These are phyloP conservation scores for Garra rufa DNA, from an alignment of 2,113 vertebrate genomes.

Conservation along the genomic window DNA sequence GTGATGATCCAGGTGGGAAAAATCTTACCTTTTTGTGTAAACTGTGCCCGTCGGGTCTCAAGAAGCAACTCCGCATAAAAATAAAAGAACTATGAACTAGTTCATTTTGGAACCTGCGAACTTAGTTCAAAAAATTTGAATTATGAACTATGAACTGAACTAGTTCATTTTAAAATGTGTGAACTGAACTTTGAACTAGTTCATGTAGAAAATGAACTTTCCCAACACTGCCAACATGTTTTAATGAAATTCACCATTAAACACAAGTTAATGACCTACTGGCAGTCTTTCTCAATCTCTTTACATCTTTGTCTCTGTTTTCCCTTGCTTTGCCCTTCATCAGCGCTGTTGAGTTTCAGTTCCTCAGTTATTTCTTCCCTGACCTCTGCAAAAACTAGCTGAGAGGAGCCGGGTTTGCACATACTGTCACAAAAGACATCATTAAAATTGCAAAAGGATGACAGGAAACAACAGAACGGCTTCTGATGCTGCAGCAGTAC, in stretches of 20 bases:
- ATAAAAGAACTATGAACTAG: no score
- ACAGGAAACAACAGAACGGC: background rate
- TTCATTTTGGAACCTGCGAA: no score
- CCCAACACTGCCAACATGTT: no score
- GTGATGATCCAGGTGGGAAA: no score
- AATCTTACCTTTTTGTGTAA: no score
- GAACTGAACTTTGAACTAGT: no score
- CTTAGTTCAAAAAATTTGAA: no score
- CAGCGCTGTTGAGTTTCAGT: background rate
- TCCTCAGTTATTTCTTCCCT: background rate
- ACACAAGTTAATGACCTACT: background rate
- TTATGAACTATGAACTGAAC: no score
- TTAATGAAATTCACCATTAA: background rate
- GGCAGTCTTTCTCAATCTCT: background rate
- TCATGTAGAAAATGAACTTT: no score
- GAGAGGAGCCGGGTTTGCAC: background rate
- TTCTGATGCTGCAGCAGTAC: slow-evolving; percentile 17
- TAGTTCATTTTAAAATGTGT: no score
- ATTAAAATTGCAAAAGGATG: slow-evolving; percentile 36
- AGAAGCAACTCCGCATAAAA: no score
- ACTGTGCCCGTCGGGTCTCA: no score
- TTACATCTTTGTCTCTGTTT: background rate
- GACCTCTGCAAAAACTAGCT: slow-evolving; percentile 7
- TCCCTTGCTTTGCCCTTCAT: background rate
- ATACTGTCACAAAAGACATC: background rate